A percentile compares a stretch with the other conserved stretches of the same genome.
Conservation (phyloP, 2,113 vertebrate genomes). For the Engystomops pustulosus region DNA sequence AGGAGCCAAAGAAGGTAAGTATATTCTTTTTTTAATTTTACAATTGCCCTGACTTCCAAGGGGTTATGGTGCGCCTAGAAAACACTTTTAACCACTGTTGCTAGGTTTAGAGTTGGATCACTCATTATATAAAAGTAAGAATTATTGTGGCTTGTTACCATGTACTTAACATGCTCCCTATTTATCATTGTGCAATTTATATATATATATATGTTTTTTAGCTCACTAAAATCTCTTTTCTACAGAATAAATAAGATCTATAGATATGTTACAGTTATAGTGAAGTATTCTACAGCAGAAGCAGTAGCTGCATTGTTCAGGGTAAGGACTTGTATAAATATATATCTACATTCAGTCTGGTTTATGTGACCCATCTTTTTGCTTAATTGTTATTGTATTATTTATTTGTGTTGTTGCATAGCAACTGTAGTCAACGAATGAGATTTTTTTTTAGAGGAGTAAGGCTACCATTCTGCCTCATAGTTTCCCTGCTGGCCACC, state of each 20-base stretch:
- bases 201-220: not conserved
- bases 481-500: not conserved
- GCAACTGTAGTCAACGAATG: not conserved
- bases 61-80: no score
- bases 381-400: not conserved
- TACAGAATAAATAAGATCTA: not conserved
- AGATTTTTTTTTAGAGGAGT: not conserved
- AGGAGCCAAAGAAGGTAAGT: no score
- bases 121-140: constrained; percentile 1
- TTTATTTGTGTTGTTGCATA: not conserved
- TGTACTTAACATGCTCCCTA: constrained; percentile 1
- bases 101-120: not conserved
- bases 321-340: not conserved
- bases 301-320: not conserved
- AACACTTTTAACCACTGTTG: not conserved
- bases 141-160: not conserved
- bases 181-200: not conserved
- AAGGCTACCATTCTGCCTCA: not conserved
- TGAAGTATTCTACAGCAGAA: not conserved
- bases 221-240: not conserved
- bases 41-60: no score
- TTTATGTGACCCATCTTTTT: not conserved
- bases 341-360: not conserved
- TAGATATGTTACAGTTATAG: not conserved
- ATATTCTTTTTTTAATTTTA: no score